phyloP scores from a whole-genome alignment of 2,113 vertebrate genomes.

The Pachypanchax playfairii region DNA sequence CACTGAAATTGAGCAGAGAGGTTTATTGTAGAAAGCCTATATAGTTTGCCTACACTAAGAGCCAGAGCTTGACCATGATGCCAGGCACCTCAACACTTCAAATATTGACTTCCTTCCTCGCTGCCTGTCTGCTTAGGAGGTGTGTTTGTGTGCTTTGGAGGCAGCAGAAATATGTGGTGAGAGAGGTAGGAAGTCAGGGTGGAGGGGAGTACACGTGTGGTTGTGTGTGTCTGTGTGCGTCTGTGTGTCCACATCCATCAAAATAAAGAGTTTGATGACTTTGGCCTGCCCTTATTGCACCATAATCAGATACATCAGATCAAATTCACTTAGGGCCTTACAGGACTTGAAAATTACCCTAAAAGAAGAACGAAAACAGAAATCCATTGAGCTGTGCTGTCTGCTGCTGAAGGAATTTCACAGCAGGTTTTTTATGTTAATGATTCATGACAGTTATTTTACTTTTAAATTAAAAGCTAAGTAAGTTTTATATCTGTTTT shows the following conservation, averaged over 20 bases:
- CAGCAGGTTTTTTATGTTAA: too few relatives aligned
- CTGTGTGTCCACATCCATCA: slow-evolving; percentile 73
- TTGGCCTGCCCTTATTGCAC: slow-evolving; percentile 55
- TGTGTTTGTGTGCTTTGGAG: slow-evolving; percentile 77
- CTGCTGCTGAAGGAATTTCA: slow-evolving; percentile 16
- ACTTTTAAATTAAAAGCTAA: too few relatives aligned
- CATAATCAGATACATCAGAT: slow-evolving; percentile 65
- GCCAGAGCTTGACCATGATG: slow-evolving; percentile 32
- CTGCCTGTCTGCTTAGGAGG: slow-evolving; percentile 63
- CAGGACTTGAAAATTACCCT: slow-evolving; percentile 36
- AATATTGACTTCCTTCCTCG: slow-evolving; percentile 78
- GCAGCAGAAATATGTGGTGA: slow-evolving; percentile 64
- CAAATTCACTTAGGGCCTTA: slow-evolving; percentile 53
- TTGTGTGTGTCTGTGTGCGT: slow-evolving; percentile 56
- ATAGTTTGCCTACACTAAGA: slow-evolving; percentile 46
- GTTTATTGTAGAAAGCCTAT: slow-evolving; percentile 41
- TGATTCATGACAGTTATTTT: slow-evolving; percentile 21
- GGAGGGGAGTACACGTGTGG: slow-evolving; percentile 34
- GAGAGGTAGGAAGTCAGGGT: slow-evolving; percentile 52
- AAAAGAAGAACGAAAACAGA: slow-evolving; percentile 30
- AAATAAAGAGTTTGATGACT: slow-evolving; percentile 73
- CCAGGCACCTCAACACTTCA: slow-evolving; percentile 65
- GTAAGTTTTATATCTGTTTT: too few relatives aligned
- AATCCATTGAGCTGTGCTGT: slow-evolving; percentile 16
- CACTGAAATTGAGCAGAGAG: slow-evolving; percentile 26